Conservation (phyloP, 2,113 vertebrate genomes). For the Puntigrus tetrazona region DNA sequence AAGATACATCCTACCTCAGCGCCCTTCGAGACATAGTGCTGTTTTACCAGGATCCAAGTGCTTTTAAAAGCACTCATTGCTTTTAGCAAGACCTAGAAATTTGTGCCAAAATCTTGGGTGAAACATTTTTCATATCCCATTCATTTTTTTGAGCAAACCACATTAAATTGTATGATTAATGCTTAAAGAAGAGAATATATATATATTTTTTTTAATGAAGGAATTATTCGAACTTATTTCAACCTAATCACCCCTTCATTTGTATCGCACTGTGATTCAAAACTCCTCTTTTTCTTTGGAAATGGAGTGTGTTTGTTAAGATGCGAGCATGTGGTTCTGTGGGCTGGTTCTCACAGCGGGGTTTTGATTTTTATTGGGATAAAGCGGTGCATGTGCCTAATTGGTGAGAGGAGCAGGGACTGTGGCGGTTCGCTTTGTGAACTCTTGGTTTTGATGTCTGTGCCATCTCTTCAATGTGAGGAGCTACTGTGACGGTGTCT, state of each 20-base stretch:
- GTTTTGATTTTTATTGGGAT: slow-evolving; percentile 32
- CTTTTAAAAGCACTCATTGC: background rate
- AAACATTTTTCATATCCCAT: background rate
- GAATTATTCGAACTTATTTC: background rate
- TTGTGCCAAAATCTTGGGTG: background rate
- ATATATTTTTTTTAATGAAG: background rate
- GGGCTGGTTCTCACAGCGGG: slow-evolving; percentile 14
- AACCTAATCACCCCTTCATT: background rate
- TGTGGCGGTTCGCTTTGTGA: slow-evolving; percentile 6
- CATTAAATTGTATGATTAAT: background rate
- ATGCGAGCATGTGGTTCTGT: slow-evolving; percentile 9
- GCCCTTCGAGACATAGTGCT: background rate
- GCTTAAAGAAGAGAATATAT: background rate
- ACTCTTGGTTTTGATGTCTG: slow-evolving; percentile 51
- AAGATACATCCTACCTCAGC: slow-evolving; percentile 15
- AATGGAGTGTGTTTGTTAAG: background rate
- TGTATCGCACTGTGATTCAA: background rate
- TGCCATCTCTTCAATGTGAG: slow-evolving; percentile 31
- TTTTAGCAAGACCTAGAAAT: background rate
- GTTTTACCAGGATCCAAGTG: slow-evolving; percentile 18
- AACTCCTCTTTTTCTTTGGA: slow-evolving; percentile 19
- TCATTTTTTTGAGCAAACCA: background rate
- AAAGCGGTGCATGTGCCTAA: slow-evolving; percentile 16
- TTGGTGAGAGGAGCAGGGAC: background rate
- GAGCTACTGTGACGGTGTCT: slow-evolving; percentile 37